These are phyloP conservation scores for Episyrphus balteatus DNA, from an alignment of 1,140 invertebrate species.

Conservation along the genomic window DNA sequence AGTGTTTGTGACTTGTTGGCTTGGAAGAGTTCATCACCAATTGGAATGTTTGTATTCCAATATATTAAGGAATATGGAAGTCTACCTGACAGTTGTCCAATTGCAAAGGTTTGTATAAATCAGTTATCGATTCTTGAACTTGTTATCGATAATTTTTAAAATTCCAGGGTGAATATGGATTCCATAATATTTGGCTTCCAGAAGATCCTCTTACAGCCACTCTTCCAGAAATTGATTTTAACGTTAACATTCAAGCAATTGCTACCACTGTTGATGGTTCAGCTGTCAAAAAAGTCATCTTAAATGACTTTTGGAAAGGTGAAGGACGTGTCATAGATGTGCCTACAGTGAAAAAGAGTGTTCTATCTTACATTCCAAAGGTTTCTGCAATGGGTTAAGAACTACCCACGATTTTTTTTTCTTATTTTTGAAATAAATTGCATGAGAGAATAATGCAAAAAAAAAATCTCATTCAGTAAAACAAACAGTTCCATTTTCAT, in stretches of 20 bases:
- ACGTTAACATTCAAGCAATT: slow-evolving; percentile 17
- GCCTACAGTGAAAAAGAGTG: slow-evolving; percentile 16
- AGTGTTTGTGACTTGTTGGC: slow-evolving; percentile 23
- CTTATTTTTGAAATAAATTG: too few relatives aligned
- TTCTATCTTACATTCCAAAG: too few relatives aligned
- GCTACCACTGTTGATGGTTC: slow-evolving; percentile 15
- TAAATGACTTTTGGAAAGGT: slow-evolving; percentile 23
- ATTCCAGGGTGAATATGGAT: slow-evolving; percentile 30
- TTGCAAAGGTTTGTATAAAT: slow-evolving; percentile 19
- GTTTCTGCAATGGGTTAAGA: too few relatives aligned
- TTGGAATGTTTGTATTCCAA: slow-evolving; percentile 19
- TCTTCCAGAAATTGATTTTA: slow-evolving; percentile 26
- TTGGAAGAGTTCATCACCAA: slow-evolving; percentile 22
- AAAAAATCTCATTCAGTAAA: too few relatives aligned
- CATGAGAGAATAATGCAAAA: too few relatives aligned
- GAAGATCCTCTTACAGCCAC: slow-evolving; percentile 27
- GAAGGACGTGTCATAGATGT: slow-evolving; percentile 27
- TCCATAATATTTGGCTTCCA: slow-evolving; percentile 33
- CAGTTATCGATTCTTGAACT: not conserved
- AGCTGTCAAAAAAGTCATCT: slow-evolving; percentile 22
- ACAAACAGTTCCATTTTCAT: too few relatives aligned
- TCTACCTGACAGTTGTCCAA: slow-evolving; percentile 23
- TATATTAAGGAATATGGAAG: slow-evolving; percentile 27
- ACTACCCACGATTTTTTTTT: too few relatives aligned
- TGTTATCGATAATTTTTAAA: not conserved